A percentile compares a stretch with the other conserved stretches of the same genome.
Conservation (phyloP, 2,797 vertebrate species). For the Acanthurus lineatus region DNA sequence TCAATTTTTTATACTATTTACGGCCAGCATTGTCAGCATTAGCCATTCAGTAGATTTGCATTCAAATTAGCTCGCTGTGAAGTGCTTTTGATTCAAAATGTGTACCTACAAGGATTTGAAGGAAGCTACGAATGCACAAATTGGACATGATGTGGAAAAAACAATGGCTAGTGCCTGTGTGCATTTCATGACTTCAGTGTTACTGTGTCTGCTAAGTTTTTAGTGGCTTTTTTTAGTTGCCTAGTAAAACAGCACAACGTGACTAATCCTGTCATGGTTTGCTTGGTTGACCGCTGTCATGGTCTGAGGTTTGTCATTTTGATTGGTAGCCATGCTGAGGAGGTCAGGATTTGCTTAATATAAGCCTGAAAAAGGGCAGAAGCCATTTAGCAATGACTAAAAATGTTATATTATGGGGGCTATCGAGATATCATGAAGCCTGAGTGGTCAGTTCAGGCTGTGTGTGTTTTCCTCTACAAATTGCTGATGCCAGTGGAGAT, state of each 20-base stretch:
- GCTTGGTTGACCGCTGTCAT: conserved; percentile 3
- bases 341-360: background rate
- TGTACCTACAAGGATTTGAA: background rate
- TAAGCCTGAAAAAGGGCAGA: background rate
- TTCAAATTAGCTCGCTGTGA: conserved; percentile 23
- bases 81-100: conserved; percentile 21
- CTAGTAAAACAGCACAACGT: background rate
- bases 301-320: conserved; percentile 5
- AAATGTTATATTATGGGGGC: background rate
- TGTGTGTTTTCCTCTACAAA: background rate
- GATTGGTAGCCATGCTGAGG: background rate
- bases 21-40: conserved; percentile 27
- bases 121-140: background rate
- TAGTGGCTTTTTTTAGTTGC: background rate
- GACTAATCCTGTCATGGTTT: background rate
- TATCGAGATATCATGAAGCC: too few species aligned
- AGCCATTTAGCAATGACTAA: background rate
- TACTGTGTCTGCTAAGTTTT: background rate
- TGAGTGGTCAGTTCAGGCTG: background rate
- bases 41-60: conserved; percentile 37
- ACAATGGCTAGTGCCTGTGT: background rate
- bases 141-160: background rate
- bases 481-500: background rate
- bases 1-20: conserved; percentile 3
- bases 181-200: background rate